Evolutionary conservation across 2,113 vertebrate species (phyloP).

Genomic region (Burhinus oedicnemus): DNA sequence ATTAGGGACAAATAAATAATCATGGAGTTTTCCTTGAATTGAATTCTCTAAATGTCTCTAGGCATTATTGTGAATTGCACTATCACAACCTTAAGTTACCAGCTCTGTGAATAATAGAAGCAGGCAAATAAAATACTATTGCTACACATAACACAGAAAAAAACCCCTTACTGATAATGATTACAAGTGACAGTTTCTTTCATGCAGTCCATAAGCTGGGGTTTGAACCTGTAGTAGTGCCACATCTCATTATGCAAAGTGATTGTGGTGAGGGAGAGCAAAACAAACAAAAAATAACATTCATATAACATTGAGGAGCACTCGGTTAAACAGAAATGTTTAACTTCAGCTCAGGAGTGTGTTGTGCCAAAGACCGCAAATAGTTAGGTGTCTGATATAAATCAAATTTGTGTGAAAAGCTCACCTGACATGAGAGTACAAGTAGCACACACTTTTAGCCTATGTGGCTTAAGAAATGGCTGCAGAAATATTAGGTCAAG

Average conservation of each 20-base stretch:
- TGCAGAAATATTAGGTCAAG: background rate
- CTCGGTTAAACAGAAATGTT: background rate
- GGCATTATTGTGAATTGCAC: background rate
- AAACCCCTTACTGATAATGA: background rate
- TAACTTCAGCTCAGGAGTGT: background rate
- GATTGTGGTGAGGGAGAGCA: background rate
- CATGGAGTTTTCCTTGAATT: slow-evolving; percentile 8
- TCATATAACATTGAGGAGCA: background rate
- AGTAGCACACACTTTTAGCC: background rate
- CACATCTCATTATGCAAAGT: slow-evolving; percentile 28
- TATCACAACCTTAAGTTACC: slow-evolving; percentile 30
- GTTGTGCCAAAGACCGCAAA: background rate
- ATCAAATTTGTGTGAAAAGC: background rate
- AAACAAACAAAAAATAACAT: slow-evolving; percentile 13
- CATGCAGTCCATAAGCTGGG: background rate
- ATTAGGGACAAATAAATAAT: slow-evolving; percentile 33
- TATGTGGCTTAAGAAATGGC: background rate
- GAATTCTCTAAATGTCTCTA: background rate
- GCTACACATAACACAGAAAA: background rate
- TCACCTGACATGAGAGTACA: background rate
- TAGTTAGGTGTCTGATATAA: background rate
- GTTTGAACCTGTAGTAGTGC: slow-evolving; percentile 5
- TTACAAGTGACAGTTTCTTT: slow-evolving; percentile 41
- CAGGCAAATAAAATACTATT: slow-evolving; percentile 19
- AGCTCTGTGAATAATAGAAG: background rate